Evolutionary conservation across 2,888 invertebrate species (phyloP), one percentile per base, ranked within the genome.

Genomic region (Gryllus longicercus): DNA sequence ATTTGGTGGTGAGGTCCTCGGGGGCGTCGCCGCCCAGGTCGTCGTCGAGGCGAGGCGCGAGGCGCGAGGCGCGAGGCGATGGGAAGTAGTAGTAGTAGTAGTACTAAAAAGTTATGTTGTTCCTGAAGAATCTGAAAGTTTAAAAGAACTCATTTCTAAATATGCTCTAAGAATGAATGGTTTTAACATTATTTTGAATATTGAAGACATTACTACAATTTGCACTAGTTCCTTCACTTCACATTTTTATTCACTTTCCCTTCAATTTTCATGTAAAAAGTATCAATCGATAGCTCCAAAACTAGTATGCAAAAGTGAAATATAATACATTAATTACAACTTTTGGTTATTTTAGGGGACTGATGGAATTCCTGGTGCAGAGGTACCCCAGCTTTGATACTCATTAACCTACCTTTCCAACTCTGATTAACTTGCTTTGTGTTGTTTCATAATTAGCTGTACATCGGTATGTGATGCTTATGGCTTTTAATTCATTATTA

Each of bases 301-400:
- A 80, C 63, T n/a, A n/a, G n/a, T 74, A 76, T n/a, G 63, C 14
- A 74, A n/a, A 25, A 50, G 50, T 50, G 76, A 75, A 23, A 76
- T 50, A 79, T 79, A 38, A 50, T n/a, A n/a, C 16, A 23, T 63
- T 50, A 49, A 49, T 51, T 81, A 81, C 83, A 84, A 63, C 63
- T 77, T 77, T 50, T 77, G 50, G 49, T 77, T 77, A 85, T 91
- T 92, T 86, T 91, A 96, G 96, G 96, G 96, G 85, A 96, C 96
- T 82, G 96, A 96, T 88, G 96, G 96, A 86, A 96, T 96, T 87
- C 96, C 96, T 85, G 96, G 96, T 86, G 92, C 93, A 90, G 95
- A 96, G 93, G 94, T 95, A 90, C 89, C 83, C 82, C 82, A 81
- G 80, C 82, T 82, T 82, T 81, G 75, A 51, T 80, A 79, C 78